Conservation (phyloP, 2,113 vertebrate species). For the Zosterops pallidus region DNA sequence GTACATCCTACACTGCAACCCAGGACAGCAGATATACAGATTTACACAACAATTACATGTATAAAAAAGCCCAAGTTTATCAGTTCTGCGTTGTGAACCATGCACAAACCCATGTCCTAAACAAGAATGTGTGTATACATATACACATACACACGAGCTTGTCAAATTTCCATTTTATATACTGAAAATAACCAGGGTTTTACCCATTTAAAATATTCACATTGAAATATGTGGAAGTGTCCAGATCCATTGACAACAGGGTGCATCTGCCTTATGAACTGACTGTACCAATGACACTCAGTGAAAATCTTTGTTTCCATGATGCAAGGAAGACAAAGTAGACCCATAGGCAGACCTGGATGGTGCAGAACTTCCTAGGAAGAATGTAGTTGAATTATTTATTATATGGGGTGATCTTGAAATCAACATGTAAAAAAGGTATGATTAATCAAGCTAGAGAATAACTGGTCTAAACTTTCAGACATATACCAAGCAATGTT, state of each 20-base stretch:
- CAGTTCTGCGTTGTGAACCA: neutral
- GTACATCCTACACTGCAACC: too few relatives aligned
- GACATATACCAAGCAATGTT: neutral
- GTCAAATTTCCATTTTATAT: neutral
- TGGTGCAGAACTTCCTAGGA: neutral
- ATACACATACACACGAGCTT: neutral
- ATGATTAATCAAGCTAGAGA: neutral
- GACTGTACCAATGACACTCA: neutral
- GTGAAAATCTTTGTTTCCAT: neutral
- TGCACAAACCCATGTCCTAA: neutral
- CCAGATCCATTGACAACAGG: neutral
- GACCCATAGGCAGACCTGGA: neutral
- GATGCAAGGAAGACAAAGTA: neutral
- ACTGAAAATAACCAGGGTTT: neutral
- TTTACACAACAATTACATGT: neutral
- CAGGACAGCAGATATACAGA: neutral
- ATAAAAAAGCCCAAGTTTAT: neutral
- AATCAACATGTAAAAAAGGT: neutral
- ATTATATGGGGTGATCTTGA: neutral
- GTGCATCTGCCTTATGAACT: neutral
- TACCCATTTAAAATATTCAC: neutral
- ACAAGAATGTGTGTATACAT: rapidly evolving
- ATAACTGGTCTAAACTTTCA: neutral
- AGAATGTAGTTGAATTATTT: neutral
- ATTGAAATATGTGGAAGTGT: neutral